These are phyloP conservation scores for Oncopodura yosiiana DNA, from an alignment of 1,140 invertebrate genomes.

Conservation along the genomic window DNA sequence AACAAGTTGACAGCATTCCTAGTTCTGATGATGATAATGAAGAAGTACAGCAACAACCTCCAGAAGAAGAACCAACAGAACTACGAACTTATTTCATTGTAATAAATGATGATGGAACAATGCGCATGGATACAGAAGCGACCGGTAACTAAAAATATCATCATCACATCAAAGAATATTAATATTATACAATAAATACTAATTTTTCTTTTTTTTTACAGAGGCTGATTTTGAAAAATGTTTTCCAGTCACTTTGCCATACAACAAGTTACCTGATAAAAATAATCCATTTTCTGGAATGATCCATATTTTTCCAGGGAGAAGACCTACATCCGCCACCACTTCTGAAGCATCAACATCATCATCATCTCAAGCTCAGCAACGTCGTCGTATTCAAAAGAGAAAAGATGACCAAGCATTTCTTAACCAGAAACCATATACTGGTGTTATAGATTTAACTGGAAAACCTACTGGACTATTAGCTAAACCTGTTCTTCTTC, in stretches of 20 bases:
- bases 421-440: too few relatives aligned
- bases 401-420: neutral
- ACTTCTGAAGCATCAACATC: constrained; percentile 5
- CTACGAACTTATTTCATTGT: constrained; percentile 13
- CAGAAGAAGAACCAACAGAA: too few relatives aligned
- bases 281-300: constrained; percentile 17
- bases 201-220: too few relatives aligned
- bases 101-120: constrained; percentile 22
- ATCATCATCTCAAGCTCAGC: constrained; percentile 9
- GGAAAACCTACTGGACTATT: too few relatives aligned
- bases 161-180: constrained; percentile 4
- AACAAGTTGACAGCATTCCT: too few relatives aligned
- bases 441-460: too few relatives aligned
- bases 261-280: constrained; percentile 7
- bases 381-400: neutral
- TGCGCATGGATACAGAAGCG: constrained; percentile 5
- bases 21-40: too few relatives aligned
- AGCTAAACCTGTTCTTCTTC: too few relatives aligned
- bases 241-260: constrained; percentile 18
- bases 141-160: neutral
- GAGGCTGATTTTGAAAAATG: constrained; percentile 15
- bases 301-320: neutral
- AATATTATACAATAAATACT: too few relatives aligned
- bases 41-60: too few relatives aligned
- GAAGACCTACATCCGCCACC: too few relatives aligned